Percentiles rank a stretch among this genome's conserved stretches.
Evolutionary conservation across 2,797 vertebrate genomes (phyloP).

Genomic region (Sebastes taczanowskii): DNA sequence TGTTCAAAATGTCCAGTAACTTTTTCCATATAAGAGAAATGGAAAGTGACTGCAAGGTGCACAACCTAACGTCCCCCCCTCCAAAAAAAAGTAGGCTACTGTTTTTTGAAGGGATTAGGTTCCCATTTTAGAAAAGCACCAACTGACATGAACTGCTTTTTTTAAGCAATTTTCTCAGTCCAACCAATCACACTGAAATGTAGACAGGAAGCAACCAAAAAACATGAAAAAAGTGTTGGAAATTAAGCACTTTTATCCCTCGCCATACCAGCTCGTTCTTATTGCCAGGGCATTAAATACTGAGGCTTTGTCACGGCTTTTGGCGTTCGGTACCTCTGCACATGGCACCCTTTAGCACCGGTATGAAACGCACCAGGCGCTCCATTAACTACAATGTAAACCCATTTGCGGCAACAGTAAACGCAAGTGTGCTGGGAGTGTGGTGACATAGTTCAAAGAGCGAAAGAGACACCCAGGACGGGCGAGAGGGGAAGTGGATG

Average conservation of each 20-base stretch:
- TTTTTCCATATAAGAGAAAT: background rate
- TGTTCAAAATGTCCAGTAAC: background rate
- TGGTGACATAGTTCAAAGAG: too few species aligned
- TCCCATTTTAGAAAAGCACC: background rate
- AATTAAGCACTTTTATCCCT: background rate
- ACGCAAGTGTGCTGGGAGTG: too few species aligned
- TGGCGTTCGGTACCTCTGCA: too few species aligned
- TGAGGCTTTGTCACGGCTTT: too few species aligned
- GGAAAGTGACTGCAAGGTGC: constrained; percentile 12
- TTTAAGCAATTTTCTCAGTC: background rate
- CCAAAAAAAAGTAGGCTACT: background rate
- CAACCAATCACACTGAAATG: background rate
- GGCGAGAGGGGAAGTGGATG: too few species aligned
- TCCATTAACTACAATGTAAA: too few species aligned
- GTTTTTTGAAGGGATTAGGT: background rate
- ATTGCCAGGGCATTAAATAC: too few species aligned
- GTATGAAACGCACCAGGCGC: too few species aligned
- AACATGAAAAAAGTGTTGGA: background rate
- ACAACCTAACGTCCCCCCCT: background rate
- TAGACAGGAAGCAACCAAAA: background rate
- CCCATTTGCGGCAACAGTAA: too few species aligned
- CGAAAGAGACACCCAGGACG: too few species aligned
- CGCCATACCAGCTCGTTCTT: background rate
- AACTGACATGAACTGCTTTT: background rate
- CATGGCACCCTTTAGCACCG: too few species aligned